Base-by-base conservation (phyloP, 2,888 invertebrate genomes). In the Microctonus aethiopoides region DNA sequence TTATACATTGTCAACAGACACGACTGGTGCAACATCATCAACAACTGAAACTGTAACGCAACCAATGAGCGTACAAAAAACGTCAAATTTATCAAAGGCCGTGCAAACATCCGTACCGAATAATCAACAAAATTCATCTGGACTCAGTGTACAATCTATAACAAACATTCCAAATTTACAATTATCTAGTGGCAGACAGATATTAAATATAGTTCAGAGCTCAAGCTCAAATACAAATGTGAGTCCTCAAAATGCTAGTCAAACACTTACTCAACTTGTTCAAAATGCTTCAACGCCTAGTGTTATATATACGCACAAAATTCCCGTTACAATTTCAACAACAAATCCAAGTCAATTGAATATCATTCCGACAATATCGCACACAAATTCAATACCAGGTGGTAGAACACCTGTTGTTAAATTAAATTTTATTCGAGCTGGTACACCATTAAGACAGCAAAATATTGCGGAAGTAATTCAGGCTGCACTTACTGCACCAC, bases 301-400 rank as follows among this genome's bases (percentile, higher is more conserved):
- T 62, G 92, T 93, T 0, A 93, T 93, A 76, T 93, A 92, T 80
- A 91, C 92, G 64, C 89, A 92, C 74, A 93, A 93, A 86, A 91
- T 92, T 78, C 92, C 92, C 13, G 91, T 92, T 0, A 90, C 91
- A 59, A 79, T 86, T 77, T 80, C 86, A 22, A 84, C 85, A 9
- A 84, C 82, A 0, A 85, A 83, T 77, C 80, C 86, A 7, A 84
- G 81, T 41, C 86, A 85, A 57, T 67, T 86, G 36, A 86, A 82
- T 66, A 81, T 86, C 57, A 81, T 86, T 61, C 85, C 86, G 1
- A 77, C 85, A 3, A 82, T 84, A 75, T 81, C 84, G 20, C 82
- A 84, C 63, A 76, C 80, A 0, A 84, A 83, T 69, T 82, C 83
- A 7, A 74, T 81, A 4, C 51, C 80, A 6, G 82, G 84, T 0